These are phyloP conservation scores for Microcebus jonahi DNA, from an alignment of 2,113 vertebrate genomes.

Conservation along the genomic window DNA sequence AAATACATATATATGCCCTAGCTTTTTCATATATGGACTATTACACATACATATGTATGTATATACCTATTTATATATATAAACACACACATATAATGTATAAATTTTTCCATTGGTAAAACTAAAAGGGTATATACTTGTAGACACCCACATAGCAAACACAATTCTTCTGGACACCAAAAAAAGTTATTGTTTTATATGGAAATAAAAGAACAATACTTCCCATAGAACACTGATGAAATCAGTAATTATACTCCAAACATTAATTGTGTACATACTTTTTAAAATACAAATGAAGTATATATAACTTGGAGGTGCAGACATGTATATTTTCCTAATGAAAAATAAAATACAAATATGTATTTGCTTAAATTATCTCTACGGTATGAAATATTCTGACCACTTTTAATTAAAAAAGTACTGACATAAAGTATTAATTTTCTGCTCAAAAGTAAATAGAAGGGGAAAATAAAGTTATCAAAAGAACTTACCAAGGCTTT, in stretches of 20 bases:
- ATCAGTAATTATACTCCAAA: conserved; percentile 23
- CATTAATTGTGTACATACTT: neutral
- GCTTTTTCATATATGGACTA: neutral
- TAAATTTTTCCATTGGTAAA: neutral
- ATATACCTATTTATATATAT: neutral
- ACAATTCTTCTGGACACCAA: neutral
- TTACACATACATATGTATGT: neutral
- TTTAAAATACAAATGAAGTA: neutral
- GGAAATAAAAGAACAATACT: conserved; percentile 12
- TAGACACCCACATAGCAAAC: neutral
- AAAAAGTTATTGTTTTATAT: neutral
- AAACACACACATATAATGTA: neutral
- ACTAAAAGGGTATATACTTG: neutral
- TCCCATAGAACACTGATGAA: neutral
- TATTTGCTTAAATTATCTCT: neutral
- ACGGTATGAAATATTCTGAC: neutral
- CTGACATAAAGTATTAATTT: neutral
- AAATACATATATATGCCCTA: neutral
- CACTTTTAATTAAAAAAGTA: neutral
- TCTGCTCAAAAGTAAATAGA: neutral
- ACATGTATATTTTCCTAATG: neutral
- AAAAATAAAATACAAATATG: neutral
- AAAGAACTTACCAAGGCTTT: neutral
- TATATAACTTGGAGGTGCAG: neutral
- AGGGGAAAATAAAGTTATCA: neutral